Base-by-base conservation (phyloP, 2,888 invertebrate genomes). In the Melangyna quadrimaculata region DNA sequence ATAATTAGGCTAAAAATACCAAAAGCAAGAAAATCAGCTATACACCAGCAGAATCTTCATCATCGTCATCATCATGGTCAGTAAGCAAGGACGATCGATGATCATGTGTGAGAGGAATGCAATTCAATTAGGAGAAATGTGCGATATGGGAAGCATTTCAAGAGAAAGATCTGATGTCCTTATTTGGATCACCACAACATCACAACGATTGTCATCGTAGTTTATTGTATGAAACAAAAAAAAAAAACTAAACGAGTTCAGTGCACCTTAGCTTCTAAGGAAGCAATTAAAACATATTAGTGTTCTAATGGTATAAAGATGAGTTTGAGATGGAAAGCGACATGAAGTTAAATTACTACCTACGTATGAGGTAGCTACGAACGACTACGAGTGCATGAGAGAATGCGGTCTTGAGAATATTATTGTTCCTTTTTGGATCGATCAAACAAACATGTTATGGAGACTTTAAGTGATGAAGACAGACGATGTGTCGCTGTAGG, bases 101-200 rank as follows among this genome's bases (percentile, higher is more conserved):
- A 77, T 80, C 86, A 86, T 81, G 86, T 86, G 86, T 77, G 86
- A 86, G 86, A 86, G 65, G 86, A 81, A 86, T 81, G 81, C 86
- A 78, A 86, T 81, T 86, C 86, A 86, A 86, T 86, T 86, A 86
- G 78, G 53, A 74, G 78, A 86, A 73, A 86, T 81, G 86, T 86
- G 86, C 86, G 77, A 86, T 86, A 86, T 86, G 86, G 73, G 77
- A 81, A 78, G 77, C 86, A 86, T 81, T 65, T 75, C 24, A 55
- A 67, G 75, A 75, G 75, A 65, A 75, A 71, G 71, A 75, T 72
- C 75, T 51, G 10, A 24, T 75, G 67, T 37, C 72, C 84, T 69
- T 80, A 32, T 80, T 72, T 57, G 72, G 79, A 22, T 12, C 12
- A 32, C 10, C 17, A 51, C 2, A 10, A 10, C 53, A 24, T n/a